A percentile compares a stretch with the other conserved stretches of the same genome.
These are phyloP conservation scores for Oriolus oriolus DNA, from an alignment of 2,113 vertebrate species.

Conservation along the genomic window DNA sequence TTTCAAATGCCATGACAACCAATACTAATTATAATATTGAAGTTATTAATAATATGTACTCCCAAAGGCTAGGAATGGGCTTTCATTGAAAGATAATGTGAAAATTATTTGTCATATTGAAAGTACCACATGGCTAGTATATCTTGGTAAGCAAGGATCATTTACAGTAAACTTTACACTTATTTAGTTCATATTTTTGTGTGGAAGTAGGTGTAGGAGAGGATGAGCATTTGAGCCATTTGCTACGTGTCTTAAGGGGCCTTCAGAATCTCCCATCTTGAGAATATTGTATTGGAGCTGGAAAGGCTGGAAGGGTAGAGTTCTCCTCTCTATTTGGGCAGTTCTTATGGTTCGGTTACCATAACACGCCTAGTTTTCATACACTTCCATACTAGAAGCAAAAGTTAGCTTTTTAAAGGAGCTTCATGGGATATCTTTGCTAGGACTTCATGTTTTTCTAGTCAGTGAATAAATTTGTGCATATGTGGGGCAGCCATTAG, in stretches of 20 bases:
- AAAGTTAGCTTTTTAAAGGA: neutral
- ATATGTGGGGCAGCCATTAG: neutral
- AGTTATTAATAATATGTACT: neutral
- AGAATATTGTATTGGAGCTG: neutral
- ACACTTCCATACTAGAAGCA: neutral
- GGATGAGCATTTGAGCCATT: neutral
- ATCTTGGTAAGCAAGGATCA: neutral
- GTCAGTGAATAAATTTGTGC: neutral
- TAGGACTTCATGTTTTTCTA: neutral
- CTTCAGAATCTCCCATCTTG: neutral
- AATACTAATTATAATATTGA: neutral
- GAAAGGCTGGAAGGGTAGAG: neutral
- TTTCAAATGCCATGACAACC: conserved; percentile 12
- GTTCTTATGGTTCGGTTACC: neutral
- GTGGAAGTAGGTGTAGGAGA: neutral
- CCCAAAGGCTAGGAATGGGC: neutral
- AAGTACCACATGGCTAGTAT: neutral
- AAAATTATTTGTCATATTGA: neutral
- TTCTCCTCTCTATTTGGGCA: neutral
- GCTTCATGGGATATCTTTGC: neutral
- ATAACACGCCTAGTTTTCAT: neutral
- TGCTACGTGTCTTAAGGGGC: neutral
- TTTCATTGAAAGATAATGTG: neutral
- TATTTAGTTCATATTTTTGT: neutral
- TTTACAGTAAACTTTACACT: neutral